A percentile compares a stretch with the other conserved stretches of the same genome.
phyloP scores from a whole-genome alignment of 2,888 invertebrate genomes.

The Drosophila nigricruria region DNA sequence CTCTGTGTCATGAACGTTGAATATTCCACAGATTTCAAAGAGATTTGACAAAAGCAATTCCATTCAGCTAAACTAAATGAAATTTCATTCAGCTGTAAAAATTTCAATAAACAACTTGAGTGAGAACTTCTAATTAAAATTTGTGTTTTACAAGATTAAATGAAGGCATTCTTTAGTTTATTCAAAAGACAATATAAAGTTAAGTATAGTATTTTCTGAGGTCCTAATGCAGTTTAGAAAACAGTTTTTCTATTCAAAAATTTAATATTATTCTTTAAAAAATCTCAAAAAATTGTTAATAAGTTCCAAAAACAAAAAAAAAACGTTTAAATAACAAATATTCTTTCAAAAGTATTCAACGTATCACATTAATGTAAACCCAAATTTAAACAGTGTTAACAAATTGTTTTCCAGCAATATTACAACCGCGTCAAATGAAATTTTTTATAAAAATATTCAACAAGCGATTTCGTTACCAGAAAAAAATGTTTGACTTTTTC shows the following conservation, averaged over 20 bases:
- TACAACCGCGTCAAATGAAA: not conserved
- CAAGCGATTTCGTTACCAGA: not conserved
- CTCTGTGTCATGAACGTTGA: constrained; percentile 7
- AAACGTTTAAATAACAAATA: no score
- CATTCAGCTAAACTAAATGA: not conserved
- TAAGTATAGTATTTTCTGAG: no score
- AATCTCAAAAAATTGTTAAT: no score
- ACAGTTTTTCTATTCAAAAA: no score
- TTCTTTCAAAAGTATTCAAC: no score
- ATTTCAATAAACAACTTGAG: not conserved
- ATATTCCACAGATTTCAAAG: constrained; percentile 31
- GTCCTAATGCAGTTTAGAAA: no score
- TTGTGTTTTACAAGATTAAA: not conserved
- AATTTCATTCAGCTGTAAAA: constrained; percentile 3
- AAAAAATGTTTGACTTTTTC: constrained; percentile 1
- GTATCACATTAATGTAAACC: no score
- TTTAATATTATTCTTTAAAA: no score
- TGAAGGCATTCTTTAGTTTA: no score
- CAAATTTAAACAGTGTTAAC: no score
- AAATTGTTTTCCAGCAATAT: not conserved
- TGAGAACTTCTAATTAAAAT: not conserved
- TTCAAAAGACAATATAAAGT: no score
- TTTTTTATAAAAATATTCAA: not conserved
- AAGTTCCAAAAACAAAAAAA: no score
- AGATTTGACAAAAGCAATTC: constrained; percentile 18